Evolutionary conservation across 2,888 invertebrate genomes (phyloP).

Genomic region (Aporophyla nigra): DNA sequence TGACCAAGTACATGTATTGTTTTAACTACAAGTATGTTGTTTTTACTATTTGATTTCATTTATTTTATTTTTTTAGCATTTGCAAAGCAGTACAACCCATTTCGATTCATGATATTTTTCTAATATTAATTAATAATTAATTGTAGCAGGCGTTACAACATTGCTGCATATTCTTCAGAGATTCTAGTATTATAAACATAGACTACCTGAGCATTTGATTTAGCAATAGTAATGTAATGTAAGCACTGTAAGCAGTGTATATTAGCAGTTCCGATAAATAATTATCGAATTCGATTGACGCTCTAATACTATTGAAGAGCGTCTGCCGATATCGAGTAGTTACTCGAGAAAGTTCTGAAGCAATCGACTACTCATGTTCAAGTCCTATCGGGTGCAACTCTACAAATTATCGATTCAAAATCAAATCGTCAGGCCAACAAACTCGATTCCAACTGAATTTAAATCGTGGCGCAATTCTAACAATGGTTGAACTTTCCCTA

Average conservation of each 20-base stretch:
- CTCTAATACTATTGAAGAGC: conserved; percentile 16
- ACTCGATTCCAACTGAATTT: conserved; percentile 46
- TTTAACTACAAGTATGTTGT: too few species aligned
- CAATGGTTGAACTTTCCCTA: conserved; percentile 53
- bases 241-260: too few species aligned
- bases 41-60: background rate
- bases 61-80: background rate
- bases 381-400: conserved; percentile 34
- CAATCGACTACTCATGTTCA: conserved; percentile 34
- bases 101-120: background rate
- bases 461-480: conserved; percentile 51
- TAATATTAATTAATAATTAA: too few species aligned
- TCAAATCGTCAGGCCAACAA: conserved; percentile 32
- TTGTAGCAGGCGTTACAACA: too few species aligned
- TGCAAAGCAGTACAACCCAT: background rate
- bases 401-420: conserved; percentile 55
- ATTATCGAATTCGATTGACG: conserved; percentile 23
- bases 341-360: conserved; percentile 49
- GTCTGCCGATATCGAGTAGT: conserved; percentile 34
- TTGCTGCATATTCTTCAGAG: too few species aligned
- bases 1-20: too few species aligned
- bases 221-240: background rate
- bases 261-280: conserved; percentile 1
- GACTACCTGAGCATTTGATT: too few species aligned
- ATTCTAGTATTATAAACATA: too few species aligned